phyloP scores from a whole-genome alignment of 2,797 vertebrate genomes.

The Gallinago stenura region DNA sequence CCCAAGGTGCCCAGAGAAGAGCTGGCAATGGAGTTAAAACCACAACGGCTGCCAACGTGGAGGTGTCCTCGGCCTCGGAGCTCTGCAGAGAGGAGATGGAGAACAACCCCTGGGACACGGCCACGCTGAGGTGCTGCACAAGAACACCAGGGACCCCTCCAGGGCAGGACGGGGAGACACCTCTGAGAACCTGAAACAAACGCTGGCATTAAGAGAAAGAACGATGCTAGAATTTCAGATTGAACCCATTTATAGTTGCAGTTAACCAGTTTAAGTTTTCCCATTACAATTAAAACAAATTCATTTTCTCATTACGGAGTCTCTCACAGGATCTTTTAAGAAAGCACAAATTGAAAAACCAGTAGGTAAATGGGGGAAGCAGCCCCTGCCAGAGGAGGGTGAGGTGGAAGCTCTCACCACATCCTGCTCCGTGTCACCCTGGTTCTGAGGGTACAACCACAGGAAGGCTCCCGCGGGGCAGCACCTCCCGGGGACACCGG shows the following conservation, averaged over 20 bases:
- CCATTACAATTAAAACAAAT: not conserved
- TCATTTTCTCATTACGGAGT: not conserved
- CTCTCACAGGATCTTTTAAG: not conserved
- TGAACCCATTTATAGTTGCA: not conserved
- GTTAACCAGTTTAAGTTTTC: not conserved
- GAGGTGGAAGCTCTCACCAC: not conserved
- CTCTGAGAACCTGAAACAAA: not conserved
- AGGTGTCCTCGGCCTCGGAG: not conserved
- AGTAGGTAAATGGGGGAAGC: not conserved
- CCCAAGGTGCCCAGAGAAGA: not conserved
- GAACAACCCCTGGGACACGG: not conserved
- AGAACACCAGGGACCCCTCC: not conserved
- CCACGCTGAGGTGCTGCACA: fast-evolving
- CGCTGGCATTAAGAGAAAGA: not conserved
- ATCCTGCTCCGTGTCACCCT: not conserved
- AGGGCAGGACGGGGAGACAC: too few species aligned
- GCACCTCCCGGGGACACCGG: not conserved
- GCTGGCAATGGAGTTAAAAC: not conserved
- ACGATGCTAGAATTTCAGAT: too few species aligned
- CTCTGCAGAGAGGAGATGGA: not conserved
- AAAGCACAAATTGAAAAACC: not conserved
- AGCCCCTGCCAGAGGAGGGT: not conserved
- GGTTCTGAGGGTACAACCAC: not conserved
- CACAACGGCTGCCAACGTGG: not conserved
- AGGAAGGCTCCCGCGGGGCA: not conserved